Base-by-base conservation (phyloP, 2,888 invertebrate species). In the Mesodorylaimus sp. region DNA sequence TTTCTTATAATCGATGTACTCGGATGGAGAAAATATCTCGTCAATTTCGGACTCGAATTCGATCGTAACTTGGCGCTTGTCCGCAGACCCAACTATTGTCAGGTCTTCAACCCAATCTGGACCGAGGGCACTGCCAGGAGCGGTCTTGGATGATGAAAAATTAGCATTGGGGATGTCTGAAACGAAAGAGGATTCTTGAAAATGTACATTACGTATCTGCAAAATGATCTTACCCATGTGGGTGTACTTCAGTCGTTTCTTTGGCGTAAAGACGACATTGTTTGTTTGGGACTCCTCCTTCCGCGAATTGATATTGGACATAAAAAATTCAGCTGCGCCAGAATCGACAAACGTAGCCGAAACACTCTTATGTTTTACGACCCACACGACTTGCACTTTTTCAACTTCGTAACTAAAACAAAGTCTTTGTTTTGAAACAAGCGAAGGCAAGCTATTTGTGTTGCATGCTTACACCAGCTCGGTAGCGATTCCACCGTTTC, bases 401-500 rank as follows among this genome's bases (percentile, higher is more conserved):
- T 76, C 75, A 19, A 91, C 76, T 65, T 89, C 88, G 67, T 86
- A 71, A n/a, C 73, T 72, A 53, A 29, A 60, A 50, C 7, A 21
- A 41, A 54, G 36, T 13, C n/a, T 50, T 50, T 19, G n/a, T 16
- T 3, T 19, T 51, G 7, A 49, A 48, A 16, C 41, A 51, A 42
- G 19, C 45, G 10, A 48, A 48, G 7, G 23, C 23, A 19, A 46
- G 47, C 19, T 16, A 16, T 32, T 16, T 32, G 10, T 32, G 32
- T 32, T 32, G 19, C 19, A 16, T 3, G 46, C 56, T 50, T 52
- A 61, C 58, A 86, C 83, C 57, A 97, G 73, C 74, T 97, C 97
- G 38, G 89, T 91, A 39, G 97, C 97, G 62, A 97, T 97, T 16
- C 97, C 97, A 29, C 97, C 97, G 74, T 97, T 97, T 7, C 97